A percentile compares a stretch with the other conserved stretches of the same genome.
These are phyloP conservation scores for Condylostylus longicornis DNA, from an alignment of 1,140 invertebrate genomes.

Conservation along the genomic window DNA sequence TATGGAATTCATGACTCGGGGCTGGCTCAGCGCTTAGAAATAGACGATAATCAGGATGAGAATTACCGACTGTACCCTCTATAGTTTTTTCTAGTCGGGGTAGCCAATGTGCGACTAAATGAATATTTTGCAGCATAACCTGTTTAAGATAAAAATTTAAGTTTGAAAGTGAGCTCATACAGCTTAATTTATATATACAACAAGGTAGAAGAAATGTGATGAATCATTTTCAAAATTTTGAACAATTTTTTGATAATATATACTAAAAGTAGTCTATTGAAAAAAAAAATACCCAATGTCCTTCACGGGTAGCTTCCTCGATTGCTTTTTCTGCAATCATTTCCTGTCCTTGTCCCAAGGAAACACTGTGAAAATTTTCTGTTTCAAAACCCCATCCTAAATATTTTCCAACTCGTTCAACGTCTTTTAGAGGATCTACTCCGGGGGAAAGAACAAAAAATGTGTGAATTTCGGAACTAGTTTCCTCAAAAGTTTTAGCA, in stretches of 20 bases:
- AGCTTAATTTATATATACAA: too few species aligned
- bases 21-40: slow-evolving; percentile 47
- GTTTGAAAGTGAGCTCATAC: too few species aligned
- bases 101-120: slow-evolving; percentile 82
- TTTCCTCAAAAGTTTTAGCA: slow-evolving; percentile 74
- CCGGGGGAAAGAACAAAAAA: slow-evolving; percentile 93
- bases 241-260: too few species aligned
- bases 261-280: too few species aligned
- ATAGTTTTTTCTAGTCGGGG: slow-evolving; percentile 79
- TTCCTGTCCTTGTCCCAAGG: slow-evolving; percentile 89
- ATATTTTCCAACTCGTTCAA: slow-evolving; percentile 56
- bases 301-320: slow-evolving; percentile 54
- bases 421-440: slow-evolving; percentile 84
- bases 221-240: too few species aligned
- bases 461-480: slow-evolving; percentile 66
- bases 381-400: slow-evolving; percentile 67
- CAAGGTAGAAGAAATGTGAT: too few species aligned
- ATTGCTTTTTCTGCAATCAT: slow-evolving; percentile 76
- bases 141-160: too few species aligned
- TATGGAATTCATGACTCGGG: slow-evolving; percentile 36
- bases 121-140: slow-evolving; percentile 83
- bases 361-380: slow-evolving; percentile 83
- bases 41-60: slow-evolving; percentile 52
- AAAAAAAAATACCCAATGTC: slow-evolving; percentile 91
- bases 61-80: slow-evolving; percentile 55